Base-by-base conservation (phyloP, 2,113 vertebrate genomes). In the Callipepla californica region DNA sequence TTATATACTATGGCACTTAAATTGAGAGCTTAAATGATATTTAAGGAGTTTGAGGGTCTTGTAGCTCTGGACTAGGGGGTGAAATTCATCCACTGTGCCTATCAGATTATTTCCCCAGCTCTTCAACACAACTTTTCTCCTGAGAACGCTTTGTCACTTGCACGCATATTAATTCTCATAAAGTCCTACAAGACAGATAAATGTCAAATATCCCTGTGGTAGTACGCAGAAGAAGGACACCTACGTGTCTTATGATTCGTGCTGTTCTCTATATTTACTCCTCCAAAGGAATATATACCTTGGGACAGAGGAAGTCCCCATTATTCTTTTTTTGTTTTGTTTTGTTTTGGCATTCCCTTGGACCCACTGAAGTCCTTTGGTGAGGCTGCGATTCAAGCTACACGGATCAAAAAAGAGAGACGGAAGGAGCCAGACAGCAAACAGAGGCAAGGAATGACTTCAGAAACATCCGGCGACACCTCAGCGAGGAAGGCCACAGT, bases 111-210 rank as follows among this genome's bases (percentile, higher is more conserved):
- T 85, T 91, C 89, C 32, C 44, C 19, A 85, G 84, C 87, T 93
- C 70, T 87, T 74, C 59, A 69, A 85, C 79, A 94, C 80, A 38
- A 88, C 79, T 93, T 96, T 62, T 55, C 94, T 95, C 89, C 87
- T 85, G 95, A 96, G 91, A 85, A 96, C 87, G 80, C 89, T 85
- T 78, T 85, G 90, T 96, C 82, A 94, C 95, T 96, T 95, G 93
- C 82, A 92, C 89, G 94, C 62, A 87, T 78, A 96, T 96, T 96
- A 96, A 93, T 92, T 95, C 92, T 92, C 80, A 86, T 81, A 92
- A 94, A 93, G 66, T 84, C 92, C 84, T 94, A 50, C 73, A 84
- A 94, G 75, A 82, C 82, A 92, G 87, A 85, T 93, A 80, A 92
- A 75, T 94, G 87, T 85, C 94, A 91, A 94, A 42, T 85, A 89